Evolutionary conservation across 2,113 vertebrate species (phyloP), one percentile per base, ranked within the genome.

Genomic region (Gasterosteus aculeatus): DNA sequence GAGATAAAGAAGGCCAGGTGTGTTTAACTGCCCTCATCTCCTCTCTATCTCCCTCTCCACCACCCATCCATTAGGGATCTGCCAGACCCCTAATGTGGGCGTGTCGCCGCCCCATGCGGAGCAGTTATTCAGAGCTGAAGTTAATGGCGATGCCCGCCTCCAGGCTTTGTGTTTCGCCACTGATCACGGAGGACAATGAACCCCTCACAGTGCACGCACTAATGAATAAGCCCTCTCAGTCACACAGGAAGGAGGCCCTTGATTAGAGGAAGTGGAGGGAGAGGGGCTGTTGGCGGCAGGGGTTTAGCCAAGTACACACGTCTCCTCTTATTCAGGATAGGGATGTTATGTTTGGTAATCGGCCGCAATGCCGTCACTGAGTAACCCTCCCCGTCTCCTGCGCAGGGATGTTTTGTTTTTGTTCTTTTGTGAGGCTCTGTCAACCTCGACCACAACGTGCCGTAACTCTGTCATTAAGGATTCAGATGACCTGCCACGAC

Each of bases 191-290:
- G 89, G 82, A 91, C 90, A 93, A 92, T 90, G 80, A 89, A 85
- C 75, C 87, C 80, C 88, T 92, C 84, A 79, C 84, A 87, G 88
- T 69, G 87, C 47, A 10, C 19, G 54, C 83, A 84, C 87, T 92
- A 92, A 94, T 92, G 92, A 93, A 91, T 85, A 83, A 89, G 89
- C 84, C 78, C 78, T 80, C 89, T 90, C 89, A 89, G 86, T 88
- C 81, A 69, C 88, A 92, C 91, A 89, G 89, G 90, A 92, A 87
- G 88, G 89, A 90, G 84, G 85, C 77, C 72, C 87, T 86, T 82
- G 86, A 86, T 85, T 82, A 89, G 85, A 91, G 91, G 85, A 93
- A 85, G 82, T 79, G 63, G 12, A 79, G 85, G 51, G 70, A 82
- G 75, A 84, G 85, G 82, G 73, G 76, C 31, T 71, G 78, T 78